Percentiles rank a stretch among this genome's conserved stretches.
Evolutionary conservation across 2,888 invertebrate genomes (phyloP).

Genomic region (Cataglyphis rosenhaueri): DNA sequence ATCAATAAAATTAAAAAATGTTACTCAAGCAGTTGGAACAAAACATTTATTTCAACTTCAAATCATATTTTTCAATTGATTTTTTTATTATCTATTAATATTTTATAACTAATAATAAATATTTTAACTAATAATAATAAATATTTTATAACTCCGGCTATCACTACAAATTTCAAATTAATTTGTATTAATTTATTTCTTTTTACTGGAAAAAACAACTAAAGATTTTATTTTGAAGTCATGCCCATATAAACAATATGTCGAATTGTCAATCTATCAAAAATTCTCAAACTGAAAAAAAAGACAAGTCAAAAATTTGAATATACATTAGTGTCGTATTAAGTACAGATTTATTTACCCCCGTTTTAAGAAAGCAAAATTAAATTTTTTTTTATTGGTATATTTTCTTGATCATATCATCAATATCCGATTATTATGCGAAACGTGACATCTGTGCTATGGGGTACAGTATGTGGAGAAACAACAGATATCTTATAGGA

Average conservation of each 20-base stretch:
- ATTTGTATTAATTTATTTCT: neutral
- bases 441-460: neutral
- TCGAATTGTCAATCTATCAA: neutral
- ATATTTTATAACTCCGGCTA: neutral
- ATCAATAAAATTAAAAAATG: constrained; percentile 13
- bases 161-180: neutral
- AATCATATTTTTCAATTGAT: neutral
- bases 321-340: neutral
- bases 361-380: neutral
- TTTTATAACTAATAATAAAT: too few species aligned
- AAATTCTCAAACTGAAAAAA: neutral
- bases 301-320: neutral
- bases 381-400: neutral
- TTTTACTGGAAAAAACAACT: neutral
- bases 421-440: neutral
- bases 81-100: neutral
- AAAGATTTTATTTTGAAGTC: neutral
- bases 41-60: neutral
- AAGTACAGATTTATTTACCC: neutral
- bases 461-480: neutral
- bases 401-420: neutral
- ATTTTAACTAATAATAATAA: too few species aligned
- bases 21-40: neutral
- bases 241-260: neutral
- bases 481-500: constrained; percentile 10